These are phyloP conservation scores for Calidris pugnax DNA, from an alignment of 2,113 vertebrate species.

Conservation along the genomic window DNA sequence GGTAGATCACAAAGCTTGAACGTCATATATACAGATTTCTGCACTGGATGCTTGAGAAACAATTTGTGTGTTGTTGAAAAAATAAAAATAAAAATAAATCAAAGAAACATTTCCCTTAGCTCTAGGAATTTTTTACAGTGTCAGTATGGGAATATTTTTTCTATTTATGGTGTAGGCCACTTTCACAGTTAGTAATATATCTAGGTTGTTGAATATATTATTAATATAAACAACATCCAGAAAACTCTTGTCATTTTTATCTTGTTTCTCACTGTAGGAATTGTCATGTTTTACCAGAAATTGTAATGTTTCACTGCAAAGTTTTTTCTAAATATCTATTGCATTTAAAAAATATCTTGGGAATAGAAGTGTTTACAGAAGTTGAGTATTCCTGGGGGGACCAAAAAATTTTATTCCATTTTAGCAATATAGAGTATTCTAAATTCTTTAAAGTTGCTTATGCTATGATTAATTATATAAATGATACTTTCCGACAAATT, in stretches of 20 bases:
- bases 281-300: neutral
- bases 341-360: neutral
- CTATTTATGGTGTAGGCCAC: neutral
- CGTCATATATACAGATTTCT: neutral
- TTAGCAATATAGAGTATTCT: neutral
- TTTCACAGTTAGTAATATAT: neutral
- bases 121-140: neutral
- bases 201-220: neutral
- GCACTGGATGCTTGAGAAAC: neutral
- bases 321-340: neutral
- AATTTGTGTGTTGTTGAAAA: neutral
- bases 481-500: slow-evolving; percentile 1
- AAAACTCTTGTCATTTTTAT: neutral
- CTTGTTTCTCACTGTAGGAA: neutral
- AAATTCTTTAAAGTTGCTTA: neutral
- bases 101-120: neutral
- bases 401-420: neutral
- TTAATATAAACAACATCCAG: neutral
- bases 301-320: neutral
- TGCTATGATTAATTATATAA: slow-evolving; percentile 8
- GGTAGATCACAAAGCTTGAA: neutral
- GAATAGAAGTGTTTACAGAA: neutral
- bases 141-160: neutral
- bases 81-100: neutral
- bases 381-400: neutral